A percentile compares a stretch with the other conserved stretches of the same genome.
These are phyloP conservation scores for Chiloscyllium plagiosum DNA, from an alignment of 2,113 vertebrate species.

Conservation along the genomic window DNA sequence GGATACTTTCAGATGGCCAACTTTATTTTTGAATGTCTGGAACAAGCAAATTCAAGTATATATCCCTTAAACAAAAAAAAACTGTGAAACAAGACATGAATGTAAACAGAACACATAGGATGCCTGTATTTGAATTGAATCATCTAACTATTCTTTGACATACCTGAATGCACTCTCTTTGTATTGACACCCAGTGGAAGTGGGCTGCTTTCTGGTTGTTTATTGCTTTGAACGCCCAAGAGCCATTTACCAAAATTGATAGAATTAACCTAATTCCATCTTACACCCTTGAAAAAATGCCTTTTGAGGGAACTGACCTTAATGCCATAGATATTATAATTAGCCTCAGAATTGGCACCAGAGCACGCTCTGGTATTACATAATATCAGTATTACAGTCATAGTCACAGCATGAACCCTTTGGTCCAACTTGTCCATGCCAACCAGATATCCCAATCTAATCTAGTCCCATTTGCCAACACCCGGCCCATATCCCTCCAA, in stretches of 20 bases:
- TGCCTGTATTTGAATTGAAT: not conserved
- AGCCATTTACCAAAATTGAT: not conserved
- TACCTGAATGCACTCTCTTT: not conserved
- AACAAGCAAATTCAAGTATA: not conserved
- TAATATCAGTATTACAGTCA: not conserved
- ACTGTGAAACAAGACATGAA: not conserved
- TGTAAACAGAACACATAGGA: not conserved
- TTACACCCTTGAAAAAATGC: not conserved
- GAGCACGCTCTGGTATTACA: not conserved
- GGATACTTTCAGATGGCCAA: not conserved
- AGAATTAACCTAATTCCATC: not conserved
- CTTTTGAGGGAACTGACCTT: not conserved
- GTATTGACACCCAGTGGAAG: not conserved
- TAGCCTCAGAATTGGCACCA: not conserved
- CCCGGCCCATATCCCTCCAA: no score
- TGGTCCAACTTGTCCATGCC: no score
- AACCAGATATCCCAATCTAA: no score
- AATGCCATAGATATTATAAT: not conserved
- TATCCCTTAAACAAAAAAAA: not conserved
- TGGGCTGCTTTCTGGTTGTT: not conserved
- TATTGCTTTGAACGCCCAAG: not conserved
- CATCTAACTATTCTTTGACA: not conserved
- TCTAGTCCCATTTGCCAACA: no score
- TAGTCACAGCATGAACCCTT: no score
- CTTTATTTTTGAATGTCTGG: not conserved